Base-by-base conservation (phyloP, 2,113 vertebrate genomes). In the Oryzias celebensis region DNA sequence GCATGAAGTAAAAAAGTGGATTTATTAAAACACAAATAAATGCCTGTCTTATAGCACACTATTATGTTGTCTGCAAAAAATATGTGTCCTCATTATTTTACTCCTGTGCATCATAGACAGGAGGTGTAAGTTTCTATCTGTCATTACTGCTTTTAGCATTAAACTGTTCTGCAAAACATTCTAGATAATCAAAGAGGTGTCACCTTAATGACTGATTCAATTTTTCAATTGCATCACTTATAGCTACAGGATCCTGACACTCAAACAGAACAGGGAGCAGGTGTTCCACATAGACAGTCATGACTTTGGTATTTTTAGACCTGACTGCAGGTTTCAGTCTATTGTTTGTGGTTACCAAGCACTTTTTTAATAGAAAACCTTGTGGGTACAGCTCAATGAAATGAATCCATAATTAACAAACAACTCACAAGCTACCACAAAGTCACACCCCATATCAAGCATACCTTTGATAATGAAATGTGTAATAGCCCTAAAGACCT, bases 401-500 rank as follows among this genome's bases (percentile, higher is more conserved):
- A 57, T 65, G 26, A 63, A 78, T 71, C 62, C 50, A 71, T 62
- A 68, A 71, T 51, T 36, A 49, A 26, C 0, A 22, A 48, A 58
- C 64, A 55, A 47, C 49, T 62, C 50, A 18, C 22, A 36, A 51
- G 62, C 60, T 63, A 44, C 20, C 1, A 26, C 3, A n/a, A 36
- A 65, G 52, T 58, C 14, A 2, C 49, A 65, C 61, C 51, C 56
- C 3, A 20, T 20, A 49, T 73, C 61, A 18, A 74, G 46, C 75
- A 82, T 78, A 71, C 55, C 57, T 76, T 78, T 78, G 76, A 77
- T 62, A 73, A 48, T 16, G 84, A 87, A 90, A 87, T 51, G 65
- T 64, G 64, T 87, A 79, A 77, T 24, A 63, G 66, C 36, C 63
- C 14, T 55, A 51, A 54, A 68, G 78, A 65, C 67, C 60, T 31